Percentiles rank a stretch among this genome's conserved stretches.
These are phyloP conservation scores for Ridgeia piscesae DNA, from an alignment of 1,140 invertebrate species.

Conservation along the genomic window DNA sequence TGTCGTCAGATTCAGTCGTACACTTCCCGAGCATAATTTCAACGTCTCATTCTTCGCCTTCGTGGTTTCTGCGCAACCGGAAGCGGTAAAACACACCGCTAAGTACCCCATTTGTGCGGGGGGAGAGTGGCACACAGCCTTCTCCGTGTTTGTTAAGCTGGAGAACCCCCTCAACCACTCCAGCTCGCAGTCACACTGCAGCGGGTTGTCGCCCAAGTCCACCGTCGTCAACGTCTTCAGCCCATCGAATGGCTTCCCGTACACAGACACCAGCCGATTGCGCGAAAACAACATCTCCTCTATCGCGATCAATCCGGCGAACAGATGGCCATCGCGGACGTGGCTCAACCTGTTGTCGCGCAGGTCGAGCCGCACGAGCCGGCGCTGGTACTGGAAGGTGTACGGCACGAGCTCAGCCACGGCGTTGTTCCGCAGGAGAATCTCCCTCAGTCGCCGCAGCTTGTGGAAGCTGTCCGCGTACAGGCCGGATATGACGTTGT, in stretches of 20 bases:
- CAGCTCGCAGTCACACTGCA: slow-evolving; percentile 1
- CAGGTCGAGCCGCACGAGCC: background rate
- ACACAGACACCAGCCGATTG: background rate
- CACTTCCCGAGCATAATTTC: background rate
- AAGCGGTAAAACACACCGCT: slow-evolving; percentile 1
- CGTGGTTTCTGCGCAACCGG: background rate
- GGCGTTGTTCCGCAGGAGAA: slow-evolving; percentile 82
- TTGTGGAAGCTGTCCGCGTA: slow-evolving; percentile 12
- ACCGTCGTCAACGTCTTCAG: background rate
- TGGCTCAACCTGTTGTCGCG: background rate
- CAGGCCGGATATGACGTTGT: background rate
- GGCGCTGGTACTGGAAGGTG: slow-evolving; percentile 63
- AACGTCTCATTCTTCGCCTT: background rate
- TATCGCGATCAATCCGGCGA: background rate
- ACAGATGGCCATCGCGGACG: background rate
- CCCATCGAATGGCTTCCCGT: background rate
- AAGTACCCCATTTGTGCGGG: background rate
- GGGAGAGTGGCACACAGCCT: background rate
- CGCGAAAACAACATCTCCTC: background rate
- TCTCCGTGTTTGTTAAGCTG: background rate
- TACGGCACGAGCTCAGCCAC: slow-evolving; percentile 74
- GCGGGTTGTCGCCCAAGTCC: background rate
- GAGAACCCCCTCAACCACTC: slow-evolving; percentile 14
- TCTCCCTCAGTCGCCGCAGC: slow-evolving; percentile 64
- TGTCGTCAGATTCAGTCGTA: background rate